phyloP scores from a whole-genome alignment of 2,797 vertebrate genomes.

The Micrastur ruficollis region DNA sequence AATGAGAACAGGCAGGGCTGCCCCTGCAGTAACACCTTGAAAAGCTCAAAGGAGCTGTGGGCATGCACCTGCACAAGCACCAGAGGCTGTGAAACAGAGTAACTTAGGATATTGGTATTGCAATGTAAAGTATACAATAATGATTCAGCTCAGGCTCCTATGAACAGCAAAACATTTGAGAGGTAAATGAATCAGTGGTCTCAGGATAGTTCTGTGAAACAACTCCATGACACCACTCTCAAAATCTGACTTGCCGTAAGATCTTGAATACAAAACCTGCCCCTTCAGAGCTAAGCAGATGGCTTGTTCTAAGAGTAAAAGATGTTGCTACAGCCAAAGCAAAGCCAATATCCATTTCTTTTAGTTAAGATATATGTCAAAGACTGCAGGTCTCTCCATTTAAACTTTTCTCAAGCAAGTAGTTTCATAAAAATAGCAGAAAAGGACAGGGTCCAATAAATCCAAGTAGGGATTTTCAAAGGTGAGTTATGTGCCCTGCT shows the following conservation, averaged over 20 bases:
- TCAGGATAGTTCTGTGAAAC: not conserved
- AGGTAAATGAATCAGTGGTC: not conserved
- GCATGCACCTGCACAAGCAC: not conserved
- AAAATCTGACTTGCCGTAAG: not conserved
- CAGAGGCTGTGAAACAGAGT: not conserved
- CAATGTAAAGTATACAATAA: not conserved
- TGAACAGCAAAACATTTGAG: not conserved
- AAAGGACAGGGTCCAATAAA: not conserved
- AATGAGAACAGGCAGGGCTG: not conserved
- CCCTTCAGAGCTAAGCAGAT: not conserved
- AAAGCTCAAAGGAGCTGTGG: not conserved
- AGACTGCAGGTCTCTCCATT: not conserved
- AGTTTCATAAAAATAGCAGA: not conserved
- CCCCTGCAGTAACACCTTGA: not conserved
- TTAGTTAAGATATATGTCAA: not conserved
- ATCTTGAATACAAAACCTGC: not conserved
- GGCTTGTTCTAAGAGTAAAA: not conserved
- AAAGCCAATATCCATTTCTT: not conserved
- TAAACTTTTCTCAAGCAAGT: not conserved
- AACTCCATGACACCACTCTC: not conserved
- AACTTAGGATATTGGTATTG: not conserved
- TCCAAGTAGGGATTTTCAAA: not conserved
- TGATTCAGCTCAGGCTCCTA: not conserved
- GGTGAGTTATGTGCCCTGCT: not conserved
- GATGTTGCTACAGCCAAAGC: not conserved